Evolutionary conservation across 2,888 invertebrate species (phyloP).

Genomic region (Drosophila cyrtoloma): DNA sequence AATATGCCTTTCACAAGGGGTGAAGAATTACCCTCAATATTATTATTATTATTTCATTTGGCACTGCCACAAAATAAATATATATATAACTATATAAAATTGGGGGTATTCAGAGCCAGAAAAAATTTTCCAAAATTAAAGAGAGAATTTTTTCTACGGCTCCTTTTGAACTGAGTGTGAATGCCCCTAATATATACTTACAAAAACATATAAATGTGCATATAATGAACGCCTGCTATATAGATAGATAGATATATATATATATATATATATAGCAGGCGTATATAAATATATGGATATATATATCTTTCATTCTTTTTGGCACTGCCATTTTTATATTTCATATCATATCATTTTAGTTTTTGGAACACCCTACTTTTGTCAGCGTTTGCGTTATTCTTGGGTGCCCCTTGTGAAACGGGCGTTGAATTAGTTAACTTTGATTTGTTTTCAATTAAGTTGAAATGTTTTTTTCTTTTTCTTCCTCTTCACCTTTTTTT

Average conservation of each 20-base stretch:
- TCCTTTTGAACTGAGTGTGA: background rate
- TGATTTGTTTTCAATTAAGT: constrained; percentile 23
- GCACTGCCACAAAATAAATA: constrained; percentile 45
- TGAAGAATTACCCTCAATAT: constrained; percentile 20
- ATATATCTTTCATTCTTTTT: constrained; percentile 39
- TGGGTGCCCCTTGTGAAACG: constrained; percentile 50
- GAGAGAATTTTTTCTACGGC: background rate
- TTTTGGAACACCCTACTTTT: background rate
- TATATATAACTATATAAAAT: constrained; percentile 12
- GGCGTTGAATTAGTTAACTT: constrained; percentile 39
- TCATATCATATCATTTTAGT: constrained; percentile 33
- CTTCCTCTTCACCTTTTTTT: constrained; percentile 7
- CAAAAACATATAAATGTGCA: background rate
- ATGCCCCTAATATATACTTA: constrained; percentile 11
- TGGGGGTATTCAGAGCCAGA: constrained; percentile 1
- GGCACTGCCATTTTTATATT: constrained; percentile 52
- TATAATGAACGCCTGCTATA: constrained; percentile 27
- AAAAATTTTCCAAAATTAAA: background rate
- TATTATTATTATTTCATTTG: constrained; percentile 42
- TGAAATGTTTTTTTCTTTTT: constrained; percentile 17
- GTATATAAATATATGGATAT: background rate
- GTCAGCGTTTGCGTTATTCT: constrained; percentile 23
- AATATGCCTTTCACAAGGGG: constrained; percentile 53
- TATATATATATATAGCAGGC: background rate
- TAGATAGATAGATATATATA: background rate